These are phyloP conservation scores for Kobus ellipsiprymnus DNA, from an alignment of 2,113 vertebrate species.

Conservation along the genomic window DNA sequence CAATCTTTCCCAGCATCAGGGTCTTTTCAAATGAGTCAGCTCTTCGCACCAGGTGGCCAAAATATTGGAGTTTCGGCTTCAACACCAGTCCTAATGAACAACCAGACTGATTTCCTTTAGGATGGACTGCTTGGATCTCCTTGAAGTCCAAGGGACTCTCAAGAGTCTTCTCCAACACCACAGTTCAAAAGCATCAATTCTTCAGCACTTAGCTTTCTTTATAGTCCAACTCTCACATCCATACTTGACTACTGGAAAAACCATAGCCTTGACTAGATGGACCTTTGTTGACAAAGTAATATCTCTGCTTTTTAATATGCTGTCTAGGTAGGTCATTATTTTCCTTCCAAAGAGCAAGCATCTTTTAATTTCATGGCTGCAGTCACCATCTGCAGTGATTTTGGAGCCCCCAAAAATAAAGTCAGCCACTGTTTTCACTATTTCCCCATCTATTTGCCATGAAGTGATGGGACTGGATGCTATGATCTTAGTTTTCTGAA, in stretches of 20 bases:
- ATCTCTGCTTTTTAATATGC: not conserved
- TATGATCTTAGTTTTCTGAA: not conserved
- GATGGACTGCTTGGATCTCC: not conserved
- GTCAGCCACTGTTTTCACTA: not conserved
- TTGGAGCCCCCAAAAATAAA: not conserved
- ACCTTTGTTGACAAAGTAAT: not conserved
- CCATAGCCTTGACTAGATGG: not conserved
- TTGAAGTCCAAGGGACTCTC: not conserved
- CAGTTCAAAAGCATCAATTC: not conserved
- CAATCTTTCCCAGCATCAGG: not conserved
- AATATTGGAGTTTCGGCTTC: not conserved
- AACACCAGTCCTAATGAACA: not conserved
- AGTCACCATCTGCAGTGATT: not conserved
- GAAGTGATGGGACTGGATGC: not conserved
- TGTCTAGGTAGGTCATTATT: not conserved
- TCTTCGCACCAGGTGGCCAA: not conserved
- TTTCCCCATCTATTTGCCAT: not conserved
- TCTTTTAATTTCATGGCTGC: not conserved
- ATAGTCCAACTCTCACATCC: not conserved
- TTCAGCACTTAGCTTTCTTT: fast-evolving
- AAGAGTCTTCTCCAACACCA: not conserved
- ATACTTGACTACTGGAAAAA: not conserved
- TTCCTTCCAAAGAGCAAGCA: not conserved
- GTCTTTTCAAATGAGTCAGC: not conserved
- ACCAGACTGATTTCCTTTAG: not conserved